Evolutionary conservation across 2,113 vertebrate species (phyloP).

Genomic region (Rhodinocichla rosea): DNA sequence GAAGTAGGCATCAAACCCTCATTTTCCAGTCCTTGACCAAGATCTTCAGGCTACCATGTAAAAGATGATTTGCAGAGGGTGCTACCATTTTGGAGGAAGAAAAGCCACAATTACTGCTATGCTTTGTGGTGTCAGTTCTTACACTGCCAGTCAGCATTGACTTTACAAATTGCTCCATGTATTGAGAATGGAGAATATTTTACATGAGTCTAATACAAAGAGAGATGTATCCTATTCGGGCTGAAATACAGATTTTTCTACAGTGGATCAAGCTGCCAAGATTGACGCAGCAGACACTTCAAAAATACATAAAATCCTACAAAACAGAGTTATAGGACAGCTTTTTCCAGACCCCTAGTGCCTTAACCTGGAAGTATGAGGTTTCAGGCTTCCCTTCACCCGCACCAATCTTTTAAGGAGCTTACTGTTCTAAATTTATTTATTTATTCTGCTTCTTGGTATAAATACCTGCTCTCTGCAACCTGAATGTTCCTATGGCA

Average conservation of each 20-base stretch:
- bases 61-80: neutral
- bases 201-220: neutral
- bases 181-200: neutral
- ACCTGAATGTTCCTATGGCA: neutral
- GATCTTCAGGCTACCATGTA: neutral
- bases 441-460: neutral
- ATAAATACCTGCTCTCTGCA: neutral
- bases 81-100: neutral
- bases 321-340: neutral
- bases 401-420: neutral
- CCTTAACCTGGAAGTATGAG: neutral
- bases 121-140: neutral
- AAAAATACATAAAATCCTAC: neutral
- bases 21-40: neutral
- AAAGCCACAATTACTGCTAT: neutral
- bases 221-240: neutral
- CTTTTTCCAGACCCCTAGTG: neutral
- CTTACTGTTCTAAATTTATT: neutral
- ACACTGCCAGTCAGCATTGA: accelerated
- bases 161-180: neutral
- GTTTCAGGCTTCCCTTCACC: neutral
- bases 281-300: neutral
- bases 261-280: neutral
- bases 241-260: neutral
- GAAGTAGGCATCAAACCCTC: neutral